These are phyloP conservation scores for Busseola fusca DNA, from an alignment of 2,888 invertebrate species.

Conservation along the genomic window DNA sequence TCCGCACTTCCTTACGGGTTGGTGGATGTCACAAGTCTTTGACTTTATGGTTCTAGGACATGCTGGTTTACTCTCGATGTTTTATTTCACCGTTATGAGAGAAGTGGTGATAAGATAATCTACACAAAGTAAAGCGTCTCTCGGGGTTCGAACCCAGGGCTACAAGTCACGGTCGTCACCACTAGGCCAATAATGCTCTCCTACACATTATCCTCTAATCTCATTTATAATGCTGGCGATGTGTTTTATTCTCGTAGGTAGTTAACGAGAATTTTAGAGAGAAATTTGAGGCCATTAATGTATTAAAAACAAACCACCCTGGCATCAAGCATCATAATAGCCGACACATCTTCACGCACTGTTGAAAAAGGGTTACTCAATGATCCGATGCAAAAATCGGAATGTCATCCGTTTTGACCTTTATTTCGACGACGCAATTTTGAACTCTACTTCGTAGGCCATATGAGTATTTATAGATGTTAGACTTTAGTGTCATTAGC, in stretches of 20 bases:
- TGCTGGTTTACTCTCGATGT: no score
- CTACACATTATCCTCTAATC: background rate
- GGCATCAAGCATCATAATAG: slow-evolving; percentile 18
- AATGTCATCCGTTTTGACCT: slow-evolving; percentile 44
- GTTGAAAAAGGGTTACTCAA: slow-evolving; percentile 54
- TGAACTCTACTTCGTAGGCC: background rate
- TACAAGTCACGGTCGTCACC: no score
- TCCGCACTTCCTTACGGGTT: no score
- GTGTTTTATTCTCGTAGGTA: no score
- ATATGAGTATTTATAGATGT: slow-evolving; percentile 5
- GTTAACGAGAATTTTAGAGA: background rate
- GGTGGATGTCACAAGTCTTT: no score
- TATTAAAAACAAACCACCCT: background rate
- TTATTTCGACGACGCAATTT: slow-evolving; percentile 6
- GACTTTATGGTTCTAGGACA: no score
- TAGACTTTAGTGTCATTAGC: slow-evolving; percentile 18
- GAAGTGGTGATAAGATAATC: no score
- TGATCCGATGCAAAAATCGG: slow-evolving; percentile 51
- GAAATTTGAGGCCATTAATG: background rate
- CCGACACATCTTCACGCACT: slow-evolving; percentile 40
- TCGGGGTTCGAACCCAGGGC: no score
- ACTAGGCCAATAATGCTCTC: no score
- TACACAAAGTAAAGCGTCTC: no score
- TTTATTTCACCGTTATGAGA: no score
- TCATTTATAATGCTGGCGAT: no score